Base-by-base conservation (phyloP, 2,888 invertebrate species). In the Agonum fuliginosum region DNA sequence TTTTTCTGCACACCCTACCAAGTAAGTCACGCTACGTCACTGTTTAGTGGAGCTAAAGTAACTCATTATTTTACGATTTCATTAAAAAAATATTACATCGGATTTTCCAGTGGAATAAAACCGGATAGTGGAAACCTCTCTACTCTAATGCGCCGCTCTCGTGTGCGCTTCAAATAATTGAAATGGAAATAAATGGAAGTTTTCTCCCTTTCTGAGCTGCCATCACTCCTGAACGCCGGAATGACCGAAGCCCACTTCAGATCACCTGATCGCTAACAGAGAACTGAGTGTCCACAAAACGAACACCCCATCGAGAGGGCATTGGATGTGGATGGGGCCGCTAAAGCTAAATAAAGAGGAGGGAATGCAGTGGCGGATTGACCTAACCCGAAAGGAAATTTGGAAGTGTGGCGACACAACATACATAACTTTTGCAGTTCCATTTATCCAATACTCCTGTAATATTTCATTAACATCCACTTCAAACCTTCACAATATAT, bases 171-270 rank as follows among this genome's bases (percentile, higher is more conserved):
- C 54, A 54, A 72, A 54, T 72, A 54, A 72, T 72, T 72, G 54
- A 51, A 72, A 54, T 72, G 54, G 72, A 37, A 54, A 72, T 72
- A 37, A 72, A 72, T 72, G 34, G 58, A 72, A 72, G 58, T 20
- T 72, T 58, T 54, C 70, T 70, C 58, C 12, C 14, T n/a, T 20
- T 19, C 20, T 72, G 54, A 58, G 30, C 30, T 62, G 30, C 54
- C 54, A 54, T 54, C 58, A 30, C 58, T 62, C 30, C 30, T 12
- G 20, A 6, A 3, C 19, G 17, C 17, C 34, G 58, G n/a, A n/a
- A n/a, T n/a, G n/a, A n/a, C n/a, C n/a, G n/a, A n/a, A n/a, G n/a
- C n/a, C n/a, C 58, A 17, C 58, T 62, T 62, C 58, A 30, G 17
- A 62, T 62, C 30, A 17, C 58, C 30, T 30, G 14, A 62, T 17